phyloP scores from a whole-genome alignment of 2,797 vertebrate species.

The Anas bernieri region DNA sequence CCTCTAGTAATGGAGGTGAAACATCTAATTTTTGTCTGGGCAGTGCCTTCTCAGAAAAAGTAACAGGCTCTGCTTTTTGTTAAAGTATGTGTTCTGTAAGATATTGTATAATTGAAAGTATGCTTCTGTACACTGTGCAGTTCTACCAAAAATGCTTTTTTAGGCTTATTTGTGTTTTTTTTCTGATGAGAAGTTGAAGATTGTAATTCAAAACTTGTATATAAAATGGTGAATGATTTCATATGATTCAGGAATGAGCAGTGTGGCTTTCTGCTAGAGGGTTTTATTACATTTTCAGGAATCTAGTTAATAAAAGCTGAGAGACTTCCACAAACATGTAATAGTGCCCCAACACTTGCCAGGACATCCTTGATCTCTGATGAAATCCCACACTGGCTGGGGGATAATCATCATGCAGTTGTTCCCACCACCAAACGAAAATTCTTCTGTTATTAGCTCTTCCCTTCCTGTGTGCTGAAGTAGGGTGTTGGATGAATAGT shows the following conservation, averaged over 20 bases:
- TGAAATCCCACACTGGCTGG: conserved; percentile 20
- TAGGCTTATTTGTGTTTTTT: conserved; percentile 53
- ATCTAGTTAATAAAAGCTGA: conserved; percentile 58
- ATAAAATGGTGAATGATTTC: conserved; percentile 79
- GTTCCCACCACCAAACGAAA: background rate
- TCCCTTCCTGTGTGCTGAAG: conserved; percentile 31
- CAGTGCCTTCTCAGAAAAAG: conserved; percentile 38
- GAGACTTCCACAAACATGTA: conserved; percentile 17
- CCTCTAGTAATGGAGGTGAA: conserved; percentile 34
- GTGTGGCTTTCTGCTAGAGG: conserved; percentile 42
- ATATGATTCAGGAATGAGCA: conserved; percentile 71
- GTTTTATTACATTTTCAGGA: conserved; percentile 24
- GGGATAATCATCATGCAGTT: conserved; percentile 26
- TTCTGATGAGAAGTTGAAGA: conserved; percentile 74
- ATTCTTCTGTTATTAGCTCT: conserved; percentile 32
- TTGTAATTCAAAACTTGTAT: conserved; percentile 77
- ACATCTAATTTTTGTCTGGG: conserved; percentile 26
- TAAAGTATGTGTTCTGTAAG: conserved; percentile 68
- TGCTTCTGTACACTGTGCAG: conserved; percentile 70
- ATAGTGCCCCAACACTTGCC: background rate
- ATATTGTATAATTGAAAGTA: conserved; percentile 61
- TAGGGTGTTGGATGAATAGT: conserved; percentile 15
- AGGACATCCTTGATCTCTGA: background rate
- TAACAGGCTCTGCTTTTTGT: conserved; percentile 64
- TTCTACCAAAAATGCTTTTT: conserved; percentile 63